These are phyloP conservation scores for Scaptomyza reducta DNA, from an alignment of 2,888 invertebrate species.

Conservation along the genomic window DNA sequence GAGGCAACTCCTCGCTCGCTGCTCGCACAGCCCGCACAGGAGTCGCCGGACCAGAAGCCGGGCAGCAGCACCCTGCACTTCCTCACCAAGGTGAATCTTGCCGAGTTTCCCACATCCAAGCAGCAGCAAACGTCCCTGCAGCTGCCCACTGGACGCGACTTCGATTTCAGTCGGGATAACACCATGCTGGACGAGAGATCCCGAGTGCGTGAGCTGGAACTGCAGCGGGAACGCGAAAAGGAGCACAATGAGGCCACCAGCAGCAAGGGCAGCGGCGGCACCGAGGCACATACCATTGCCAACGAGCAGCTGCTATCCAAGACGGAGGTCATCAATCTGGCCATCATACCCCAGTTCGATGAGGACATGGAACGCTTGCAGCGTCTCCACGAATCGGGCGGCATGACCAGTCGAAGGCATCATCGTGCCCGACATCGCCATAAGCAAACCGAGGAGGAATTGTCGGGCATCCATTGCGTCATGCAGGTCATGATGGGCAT, in stretches of 20 bases:
- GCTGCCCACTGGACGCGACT: constrained; percentile 75
- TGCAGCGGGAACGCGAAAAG: constrained; percentile 63
- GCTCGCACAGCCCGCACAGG: constrained; percentile 39
- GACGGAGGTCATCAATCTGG: constrained; percentile 84
- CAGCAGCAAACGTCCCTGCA: constrained; percentile 62
- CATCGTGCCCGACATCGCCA: constrained; percentile 82
- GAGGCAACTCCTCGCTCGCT: constrained; percentile 68
- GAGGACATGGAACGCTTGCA: constrained; percentile 83
- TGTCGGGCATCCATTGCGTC: constrained; percentile 84
- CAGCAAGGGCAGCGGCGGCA: constrained; percentile 53
- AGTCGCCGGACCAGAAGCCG: constrained; percentile 32
- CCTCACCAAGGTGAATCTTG: constrained; percentile 82
- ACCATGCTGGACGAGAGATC: constrained; percentile 83
- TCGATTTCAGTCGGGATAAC: constrained; percentile 83
- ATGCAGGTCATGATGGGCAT: constrained; percentile 85
- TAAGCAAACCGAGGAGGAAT: constrained; percentile 82
- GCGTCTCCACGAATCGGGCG: constrained; percentile 79
- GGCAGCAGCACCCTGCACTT: constrained; percentile 69
- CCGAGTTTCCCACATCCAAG: constrained; percentile 81
- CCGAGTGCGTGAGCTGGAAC: constrained; percentile 72
- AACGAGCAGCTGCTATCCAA: constrained; percentile 83
- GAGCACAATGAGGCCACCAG: constrained; percentile 65
- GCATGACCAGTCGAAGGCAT: constrained; percentile 78
- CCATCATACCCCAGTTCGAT: constrained; percentile 84
- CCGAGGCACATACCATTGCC: constrained; percentile 75